Base-by-base conservation (phyloP, 2,888 invertebrate species). In the Subacronicta megacephala region DNA sequence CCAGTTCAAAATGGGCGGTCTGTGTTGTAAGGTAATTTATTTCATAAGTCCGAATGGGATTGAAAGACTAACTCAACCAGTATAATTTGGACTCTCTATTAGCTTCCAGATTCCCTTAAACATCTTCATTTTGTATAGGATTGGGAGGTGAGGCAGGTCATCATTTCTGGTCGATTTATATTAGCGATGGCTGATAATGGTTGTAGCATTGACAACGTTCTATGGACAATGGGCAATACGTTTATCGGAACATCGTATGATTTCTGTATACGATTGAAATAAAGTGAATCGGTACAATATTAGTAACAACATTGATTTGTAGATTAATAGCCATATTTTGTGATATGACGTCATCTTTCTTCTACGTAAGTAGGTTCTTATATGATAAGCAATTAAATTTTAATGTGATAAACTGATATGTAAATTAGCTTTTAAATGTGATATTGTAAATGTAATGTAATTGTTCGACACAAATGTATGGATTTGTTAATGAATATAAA, bases 1-100 rank as follows among this genome's bases (percentile, higher is more conserved):
- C 75, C 78, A 78, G 78, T 78, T 86, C 89, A 78, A 82, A 90
- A 90, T 91, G 90, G 92, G 90, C 89, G 90, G 90, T 85, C 90
- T 82, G 68, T 85, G 81, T 84, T 84, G 83, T 85, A 83, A 82
- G 81, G 85, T 90, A 87, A 92, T 91, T 92, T 91, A 90, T 91
- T 87, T 87, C 80, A 85, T 85, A 85, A 82, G 81, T 83, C 78
- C 79, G 72, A 80, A 80, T 79, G 66, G 72, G 75, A 83, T 85
- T 82, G 79, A 80, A 83, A 82, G 79, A 70, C 62, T 78, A 75
- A 76, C 77, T 54, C 64, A 58, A 58, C 88, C 82, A 82, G 35
- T 54, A 18, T 62, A 57, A 2, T 0, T 38, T 57, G 82, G 76
- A 4, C 81, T 58, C 12, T 40, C 5, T 4, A 23, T 45, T n/a